Base-by-base conservation (phyloP, 2,797 vertebrate genomes). In the Gadopsis marmoratus region DNA sequence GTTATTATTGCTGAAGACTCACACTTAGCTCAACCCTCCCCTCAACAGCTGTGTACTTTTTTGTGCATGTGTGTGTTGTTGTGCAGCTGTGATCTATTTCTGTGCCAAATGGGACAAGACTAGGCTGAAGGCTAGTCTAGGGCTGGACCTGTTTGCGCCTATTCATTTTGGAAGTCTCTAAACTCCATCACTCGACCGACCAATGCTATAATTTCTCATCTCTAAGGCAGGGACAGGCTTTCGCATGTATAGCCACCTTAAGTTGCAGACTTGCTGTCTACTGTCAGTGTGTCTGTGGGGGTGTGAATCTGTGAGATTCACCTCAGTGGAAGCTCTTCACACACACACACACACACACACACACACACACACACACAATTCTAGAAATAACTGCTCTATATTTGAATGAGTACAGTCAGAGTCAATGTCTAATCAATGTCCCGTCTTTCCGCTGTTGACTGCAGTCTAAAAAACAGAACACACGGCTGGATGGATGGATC, bases 351-450 rank as follows among this genome's bases (percentile, higher is more conserved):
- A 56, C 19, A 62, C 53, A 31, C 58, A 68, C 33, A 56, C 56
- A 62, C 63, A 65, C 61, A 55, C 51, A 63, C 75, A 81, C 74
- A 74, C 35, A 78, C 56, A 60, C n/a, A 13, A 48, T 29, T 75
- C 89, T 76, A 53, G 81, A 93, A 93, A 93, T 93, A 94, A 90
- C 90, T 90, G 88, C 85, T 94, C 93, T 93, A 92, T 89, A 94
- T 93, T 88, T 92, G 90, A 92, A 90, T 81, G 89, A 88, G 86
- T 90, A 86, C 90, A 93, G 90, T 85, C 90, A 87, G 70, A 89
- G 89, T 90, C 88, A 54, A 91, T 93, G 88, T 90, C 89, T 89
- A 91, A 93, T 93, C 89, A 88, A 91, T 94, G 90, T 73, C 60
- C 56, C 70, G 59, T 88, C 79, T 71, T 84, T 77, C 79, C 82